Base-by-base conservation (phyloP, 1,140 invertebrate genomes). In the Helicoverpa armigera region DNA sequence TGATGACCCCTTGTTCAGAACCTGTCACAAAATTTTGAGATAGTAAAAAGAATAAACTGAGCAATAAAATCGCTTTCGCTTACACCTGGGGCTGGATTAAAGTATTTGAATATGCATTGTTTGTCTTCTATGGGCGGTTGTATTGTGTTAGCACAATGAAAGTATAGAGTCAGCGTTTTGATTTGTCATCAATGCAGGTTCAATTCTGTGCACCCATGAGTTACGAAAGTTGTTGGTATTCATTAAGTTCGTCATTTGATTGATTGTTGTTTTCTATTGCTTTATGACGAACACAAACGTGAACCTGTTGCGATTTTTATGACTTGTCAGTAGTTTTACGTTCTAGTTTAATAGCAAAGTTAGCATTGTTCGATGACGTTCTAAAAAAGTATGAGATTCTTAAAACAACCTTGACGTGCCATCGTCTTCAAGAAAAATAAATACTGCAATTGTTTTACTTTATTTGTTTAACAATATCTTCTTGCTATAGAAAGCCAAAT, bases 101-200 rank as follows among this genome's bases (percentile, higher is more conserved):
- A 63, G 14, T 16, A 63, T 74, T 73, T 80, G 58, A 80, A 80
- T 80, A 74, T 48, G 79, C 48, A 80, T 80, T 80, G 79, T 80
- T 74, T 74, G 67, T 3, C 14, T 35, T 13, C 69, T 61, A 74
- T 65, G 74, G 58, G 79, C 51, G 69, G 78, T 31, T 80, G 70
- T 70, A 80, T 80, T 80, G 77, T 79, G 70, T 73, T 73, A 74
- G 43, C 50, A 80, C 58, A 80, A 65, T 63, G 29, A 65, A 65
- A 35, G 12, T 43, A 56, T 56, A 69, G n/a, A n/a, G 14, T 80
- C 79, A 80, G 58, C 58, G 18, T 65, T 80, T 73, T 54, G 58
- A 70, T 79, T 70, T 79, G 65, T 79, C 76, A 79, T 70, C 76
- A 23, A 70, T 56, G 65, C 65, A 79, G 76, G 65, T 79, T 79